phyloP scores from a whole-genome alignment of 2,888 invertebrate species.

The Latrodectus hesperus region DNA sequence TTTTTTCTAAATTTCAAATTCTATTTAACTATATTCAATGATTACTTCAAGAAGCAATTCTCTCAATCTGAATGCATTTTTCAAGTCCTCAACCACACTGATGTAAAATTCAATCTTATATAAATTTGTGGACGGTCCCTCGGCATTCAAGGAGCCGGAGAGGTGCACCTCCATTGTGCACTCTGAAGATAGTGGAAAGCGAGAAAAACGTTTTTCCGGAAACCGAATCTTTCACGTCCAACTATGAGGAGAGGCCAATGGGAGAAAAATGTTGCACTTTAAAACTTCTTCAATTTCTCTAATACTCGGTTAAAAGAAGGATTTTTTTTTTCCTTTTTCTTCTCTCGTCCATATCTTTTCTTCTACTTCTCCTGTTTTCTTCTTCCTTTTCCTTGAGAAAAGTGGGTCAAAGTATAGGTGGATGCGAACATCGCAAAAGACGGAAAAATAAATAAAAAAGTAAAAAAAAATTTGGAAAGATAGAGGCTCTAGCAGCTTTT shows the following conservation, averaged over 20 bases:
- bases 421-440: constrained; percentile 5
- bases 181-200: constrained; percentile 5
- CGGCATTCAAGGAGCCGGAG: neutral
- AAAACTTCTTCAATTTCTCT: constrained; percentile 60
- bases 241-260: constrained; percentile 22
- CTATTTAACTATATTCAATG: no score
- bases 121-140: constrained; percentile 4
- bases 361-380: constrained; percentile 6
- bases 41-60: no score
- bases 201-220: constrained; percentile 43
- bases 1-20: no score
- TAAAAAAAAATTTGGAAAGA: constrained; percentile 14
- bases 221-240: constrained; percentile 35
- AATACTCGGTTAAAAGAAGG: constrained; percentile 34
- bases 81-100: no score
- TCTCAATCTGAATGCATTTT: no score
- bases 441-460: neutral
- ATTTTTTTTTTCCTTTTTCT: neutral
- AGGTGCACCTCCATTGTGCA: constrained; percentile 24
- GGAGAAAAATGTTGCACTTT: constrained; percentile 61
- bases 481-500: constrained; percentile 26
- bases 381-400: constrained; percentile 19
- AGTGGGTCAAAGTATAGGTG: constrained; percentile 31
- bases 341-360: constrained; percentile 18
- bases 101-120: neutral